Conservation (phyloP, 2,888 invertebrate species). For the Ophonus ardosiacus region DNA sequence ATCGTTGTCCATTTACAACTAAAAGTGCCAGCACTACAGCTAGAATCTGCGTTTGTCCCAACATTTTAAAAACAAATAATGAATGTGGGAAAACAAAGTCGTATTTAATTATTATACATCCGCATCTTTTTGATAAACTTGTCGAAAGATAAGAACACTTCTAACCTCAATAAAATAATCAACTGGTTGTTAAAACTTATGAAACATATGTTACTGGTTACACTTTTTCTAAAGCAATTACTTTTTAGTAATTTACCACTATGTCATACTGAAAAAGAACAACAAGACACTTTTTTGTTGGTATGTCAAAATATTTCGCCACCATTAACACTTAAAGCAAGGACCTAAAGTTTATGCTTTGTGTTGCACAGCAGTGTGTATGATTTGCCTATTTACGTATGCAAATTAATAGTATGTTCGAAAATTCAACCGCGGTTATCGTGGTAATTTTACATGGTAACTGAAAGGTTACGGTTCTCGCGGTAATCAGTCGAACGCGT, state of each 20-base stretch:
- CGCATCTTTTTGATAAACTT: conserved; percentile 60
- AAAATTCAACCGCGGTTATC: too few species aligned
- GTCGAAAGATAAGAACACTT: conserved; percentile 51
- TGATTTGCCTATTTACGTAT: conserved; percentile 38
- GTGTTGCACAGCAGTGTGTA: background rate
- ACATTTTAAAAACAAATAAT: conserved; percentile 51
- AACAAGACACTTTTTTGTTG: conserved; percentile 17
- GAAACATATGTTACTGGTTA: conserved; percentile 19
- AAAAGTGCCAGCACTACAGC: conserved; percentile 40
- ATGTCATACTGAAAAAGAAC: conserved; percentile 13
- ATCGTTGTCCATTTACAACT: conserved; percentile 53
- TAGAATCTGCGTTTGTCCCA: conserved; percentile 27
- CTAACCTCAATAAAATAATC: conserved; percentile 39
- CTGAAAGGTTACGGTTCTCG: too few species aligned
- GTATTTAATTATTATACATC: conserved; percentile 58
- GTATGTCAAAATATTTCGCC: conserved; percentile 40
- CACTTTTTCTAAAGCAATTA: conserved; percentile 19
- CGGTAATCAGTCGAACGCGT: too few species aligned
- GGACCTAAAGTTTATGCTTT: conserved; percentile 28
- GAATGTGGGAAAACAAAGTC: conserved; percentile 1
- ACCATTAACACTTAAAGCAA: conserved; percentile 27
- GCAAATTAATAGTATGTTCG: background rate
- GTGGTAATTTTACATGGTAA: too few species aligned
- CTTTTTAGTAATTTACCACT: conserved; percentile 2
- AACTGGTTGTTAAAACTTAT: conserved; percentile 9